A percentile compares a stretch with the other conserved stretches of the same genome.
Conservation (phyloP, 2,113 vertebrate genomes). For the Sus scrofa region T2T-Sscrofa CM000819.6:132899001-132899500, state of each 20-base stretch:
- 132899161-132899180: constrained; percentile 85
- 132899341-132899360: constrained; percentile 85
- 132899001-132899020: constrained; percentile 85
- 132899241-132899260: constrained; percentile 84
- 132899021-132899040: constrained; percentile 75
- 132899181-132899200: constrained; percentile 88
- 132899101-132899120: constrained; percentile 91
- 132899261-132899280: constrained; percentile 85
- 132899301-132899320: constrained; percentile 83
- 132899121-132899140: constrained; percentile 90
- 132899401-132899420: constrained; percentile 81
- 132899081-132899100: constrained; percentile 89
- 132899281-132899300: constrained; percentile 83
- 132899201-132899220: constrained; percentile 81
- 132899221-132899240: constrained; percentile 84
- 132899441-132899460: constrained; percentile 14
- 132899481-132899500: constrained; percentile 79
- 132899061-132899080: constrained; percentile 77
- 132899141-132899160: constrained; percentile 88
- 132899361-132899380: constrained; percentile 83
- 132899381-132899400: constrained; percentile 87
- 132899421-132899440: constrained; percentile 72
- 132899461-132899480: constrained; percentile 53
- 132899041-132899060: constrained; percentile 80
- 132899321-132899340: constrained; percentile 89